Conservation (phyloP, 1,140 invertebrate species). For the Phenacoccus solenopsis region DNA sequence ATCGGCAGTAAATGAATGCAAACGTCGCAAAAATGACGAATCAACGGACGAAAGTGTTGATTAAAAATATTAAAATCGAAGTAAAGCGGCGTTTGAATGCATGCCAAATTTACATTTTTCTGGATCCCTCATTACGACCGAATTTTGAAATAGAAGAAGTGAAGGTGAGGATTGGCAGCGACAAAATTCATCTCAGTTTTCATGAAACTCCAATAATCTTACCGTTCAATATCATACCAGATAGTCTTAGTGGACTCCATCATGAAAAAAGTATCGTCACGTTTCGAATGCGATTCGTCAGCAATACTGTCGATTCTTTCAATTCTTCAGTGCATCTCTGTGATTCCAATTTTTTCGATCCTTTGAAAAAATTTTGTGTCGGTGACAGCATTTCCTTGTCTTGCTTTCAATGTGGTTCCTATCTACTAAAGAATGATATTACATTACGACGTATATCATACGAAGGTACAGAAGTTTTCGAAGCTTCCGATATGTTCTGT, state of each 20-base stretch:
- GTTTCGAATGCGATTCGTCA: not conserved
- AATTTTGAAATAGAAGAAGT: not conserved
- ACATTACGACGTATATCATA: not conserved
- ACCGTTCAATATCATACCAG: not conserved
- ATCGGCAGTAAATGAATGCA: not conserved
- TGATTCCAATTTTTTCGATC: not conserved
- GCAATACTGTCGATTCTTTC: not conserved
- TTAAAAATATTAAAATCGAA: constrained; percentile 7
- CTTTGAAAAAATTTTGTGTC: not conserved
- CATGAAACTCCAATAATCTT: not conserved
- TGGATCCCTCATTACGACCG: not conserved
- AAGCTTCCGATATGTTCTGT: not conserved
- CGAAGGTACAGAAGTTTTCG: not conserved
- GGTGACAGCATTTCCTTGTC: not conserved
- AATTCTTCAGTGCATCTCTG: not conserved
- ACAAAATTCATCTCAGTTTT: not conserved
- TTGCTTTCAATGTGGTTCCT: not conserved
- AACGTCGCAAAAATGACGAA: not conserved
- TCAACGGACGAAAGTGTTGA: not conserved
- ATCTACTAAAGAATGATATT: not conserved
- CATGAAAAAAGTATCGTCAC: not conserved
- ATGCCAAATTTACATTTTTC: not conserved
- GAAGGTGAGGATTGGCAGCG: not conserved
- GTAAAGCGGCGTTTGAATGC: not conserved
- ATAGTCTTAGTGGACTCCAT: not conserved